Evolutionary conservation across 1,140 invertebrate genomes (phyloP).

Genomic region (Lanistes nyassanus): DNA sequence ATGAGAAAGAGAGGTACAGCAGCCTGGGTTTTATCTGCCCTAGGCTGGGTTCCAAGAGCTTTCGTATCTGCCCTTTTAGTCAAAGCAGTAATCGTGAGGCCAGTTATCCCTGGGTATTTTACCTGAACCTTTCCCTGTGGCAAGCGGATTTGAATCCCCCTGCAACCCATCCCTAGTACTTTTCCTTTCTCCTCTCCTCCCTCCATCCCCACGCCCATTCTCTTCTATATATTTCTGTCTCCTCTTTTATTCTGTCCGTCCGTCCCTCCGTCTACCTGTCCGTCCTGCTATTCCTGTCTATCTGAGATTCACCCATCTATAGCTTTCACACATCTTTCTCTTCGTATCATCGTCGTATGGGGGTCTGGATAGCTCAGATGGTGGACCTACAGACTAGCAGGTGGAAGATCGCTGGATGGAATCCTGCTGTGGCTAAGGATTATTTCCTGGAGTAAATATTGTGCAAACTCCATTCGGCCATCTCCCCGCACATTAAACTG

Average conservation of each 20-base stretch:
- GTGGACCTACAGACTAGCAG: too few species aligned
- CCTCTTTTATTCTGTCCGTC: background rate
- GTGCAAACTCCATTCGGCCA: too few species aligned
- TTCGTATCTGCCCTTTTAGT: background rate
- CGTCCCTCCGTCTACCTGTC: background rate
- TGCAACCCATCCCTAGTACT: background rate
- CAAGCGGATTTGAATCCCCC: background rate
- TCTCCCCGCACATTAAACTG: too few species aligned
- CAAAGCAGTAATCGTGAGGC: background rate
- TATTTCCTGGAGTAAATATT: too few species aligned
- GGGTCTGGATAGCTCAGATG: too few species aligned
- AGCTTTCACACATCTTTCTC: background rate
- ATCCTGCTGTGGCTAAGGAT: too few species aligned
- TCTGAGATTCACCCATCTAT: background rate
- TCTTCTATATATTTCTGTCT: background rate
- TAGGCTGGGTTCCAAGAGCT: background rate
- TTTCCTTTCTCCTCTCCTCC: conserved; percentile 9
- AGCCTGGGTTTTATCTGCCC: background rate
- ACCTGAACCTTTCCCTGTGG: background rate
- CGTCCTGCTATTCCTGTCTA: conserved; percentile 1
- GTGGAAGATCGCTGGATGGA: too few species aligned
- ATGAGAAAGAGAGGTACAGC: background rate
- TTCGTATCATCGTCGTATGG: background rate
- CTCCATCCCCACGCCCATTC: too few species aligned
- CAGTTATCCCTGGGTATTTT: background rate